A percentile compares a stretch with the other conserved stretches of the same genome.
Conservation (phyloP, 2,797 vertebrate genomes). For the Onychomys leucogaster region DNA sequence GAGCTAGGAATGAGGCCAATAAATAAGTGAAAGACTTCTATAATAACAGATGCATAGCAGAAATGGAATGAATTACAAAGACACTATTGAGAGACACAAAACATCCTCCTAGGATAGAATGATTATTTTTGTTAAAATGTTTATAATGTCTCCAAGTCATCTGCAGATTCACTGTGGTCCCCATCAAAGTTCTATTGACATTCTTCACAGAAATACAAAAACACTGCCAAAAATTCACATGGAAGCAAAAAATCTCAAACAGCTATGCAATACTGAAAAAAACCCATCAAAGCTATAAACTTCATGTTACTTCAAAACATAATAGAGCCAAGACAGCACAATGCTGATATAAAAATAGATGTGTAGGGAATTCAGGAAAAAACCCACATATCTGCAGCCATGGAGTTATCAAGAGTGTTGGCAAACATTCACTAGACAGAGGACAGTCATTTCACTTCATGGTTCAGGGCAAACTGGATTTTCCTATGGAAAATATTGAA, state of each 20-base stretch:
- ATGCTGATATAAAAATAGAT: neutral
- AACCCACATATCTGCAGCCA: neutral
- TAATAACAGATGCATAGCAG: neutral
- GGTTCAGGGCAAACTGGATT: neutral
- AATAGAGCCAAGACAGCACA: neutral
- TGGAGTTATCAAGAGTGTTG: neutral
- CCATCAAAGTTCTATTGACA: neutral
- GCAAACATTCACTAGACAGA: neutral
- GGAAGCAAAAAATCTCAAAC: neutral
- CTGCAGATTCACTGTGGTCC: neutral
- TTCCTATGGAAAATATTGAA: neutral
- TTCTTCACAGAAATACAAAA: neutral
- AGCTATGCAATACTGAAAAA: neutral
- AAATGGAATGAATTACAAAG: neutral
- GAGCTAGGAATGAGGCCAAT: neutral
- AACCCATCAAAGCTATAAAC: too few relatives aligned
- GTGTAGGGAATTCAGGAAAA: neutral
- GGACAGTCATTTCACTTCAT: neutral
- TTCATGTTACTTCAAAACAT: neutral
- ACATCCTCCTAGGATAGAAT: neutral
- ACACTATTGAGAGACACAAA: neutral
- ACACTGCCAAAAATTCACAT: neutral
- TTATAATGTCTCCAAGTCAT: neutral
- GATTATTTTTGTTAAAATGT: neutral
- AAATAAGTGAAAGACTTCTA: neutral